Conservation (phyloP, 2,113 vertebrate genomes). For the Poeciliopsis prolifica region DNA sequence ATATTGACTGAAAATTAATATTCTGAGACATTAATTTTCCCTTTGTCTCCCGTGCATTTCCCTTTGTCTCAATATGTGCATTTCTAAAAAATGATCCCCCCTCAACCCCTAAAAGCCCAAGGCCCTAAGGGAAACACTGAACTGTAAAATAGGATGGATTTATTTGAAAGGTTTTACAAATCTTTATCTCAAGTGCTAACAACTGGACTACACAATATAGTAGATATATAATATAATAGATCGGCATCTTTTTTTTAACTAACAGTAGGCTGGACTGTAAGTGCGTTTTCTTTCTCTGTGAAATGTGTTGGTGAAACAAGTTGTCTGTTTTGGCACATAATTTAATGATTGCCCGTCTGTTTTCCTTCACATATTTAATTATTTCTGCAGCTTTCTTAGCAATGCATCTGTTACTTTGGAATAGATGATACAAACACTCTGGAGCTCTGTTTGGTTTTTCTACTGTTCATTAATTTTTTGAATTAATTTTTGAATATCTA, state of each 20-base stretch:
- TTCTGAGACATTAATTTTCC: no score
- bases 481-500: constrained; percentile 14
- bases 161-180: no score
- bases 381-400: constrained; percentile 22
- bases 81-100: no score
- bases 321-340: constrained; percentile 13
- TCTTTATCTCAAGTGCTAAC: neutral
- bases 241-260: neutral
- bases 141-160: no score
- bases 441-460: neutral
- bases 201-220: neutral
- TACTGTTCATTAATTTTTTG: constrained; percentile 30
- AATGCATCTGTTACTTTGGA: constrained; percentile 31
- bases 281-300: neutral
- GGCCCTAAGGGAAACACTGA: no score
- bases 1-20: no score
- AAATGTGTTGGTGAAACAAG: neutral
- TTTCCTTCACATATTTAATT: constrained; percentile 30
- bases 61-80: no score
- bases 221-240: neutral
- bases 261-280: no score
- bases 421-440: neutral
- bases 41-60: no score
- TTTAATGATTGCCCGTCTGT: constrained; percentile 1
- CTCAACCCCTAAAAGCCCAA: no score